Base-by-base conservation (phyloP, 2,797 vertebrate species). In the Podarcis siculus region DNA sequence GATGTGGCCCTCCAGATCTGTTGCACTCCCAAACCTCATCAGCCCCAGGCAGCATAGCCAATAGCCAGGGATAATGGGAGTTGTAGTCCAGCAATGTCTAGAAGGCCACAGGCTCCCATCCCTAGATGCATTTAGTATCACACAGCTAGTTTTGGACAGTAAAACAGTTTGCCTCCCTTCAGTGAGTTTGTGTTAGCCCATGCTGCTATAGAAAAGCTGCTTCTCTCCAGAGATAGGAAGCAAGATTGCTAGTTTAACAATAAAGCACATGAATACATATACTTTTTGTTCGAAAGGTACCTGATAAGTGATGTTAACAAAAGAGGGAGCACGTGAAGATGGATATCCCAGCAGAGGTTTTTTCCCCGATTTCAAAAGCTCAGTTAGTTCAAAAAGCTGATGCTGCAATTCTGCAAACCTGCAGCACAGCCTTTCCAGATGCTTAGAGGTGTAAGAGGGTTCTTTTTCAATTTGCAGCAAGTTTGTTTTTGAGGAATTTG, bases 271-370 rank as follows among this genome's bases (percentile, higher is more conserved):
- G 89, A 21, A 66, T 76, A 35, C 19, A 9, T 84, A 61, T 0
- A 81, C 30, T 2, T 83, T 75, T 86, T 49, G 83, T n/a, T 5
- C 55, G 78, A 82, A 87, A 79, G 85, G 94, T 99, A 99, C 99
- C 98, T 99, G 98, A 91, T 95, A 98, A n/a, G 97, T 97, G 95
- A 99, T 92, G 75, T 97, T 97, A 93, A 98, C 92, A 49, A 98
- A 99, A 2, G 98, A 96, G 0, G 98, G 97, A 0, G 99, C 98
- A 69, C 92, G 95, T 61, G 95, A 96, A 32, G 92, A 95, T 0
- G 99, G 98, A 73, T 99, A 99, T 0, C 66, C 85, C 1, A 93
- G 92, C 67, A 83, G 85, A 32, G 84, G 77, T 91, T 96, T 98
- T 95, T 96, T 98, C 66, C 96, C 97, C 25, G 97, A 97, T 79